These are phyloP conservation scores for Myrmophylax atrothorax DNA, from an alignment of 2,113 vertebrate species.

Conservation along the genomic window DNA sequence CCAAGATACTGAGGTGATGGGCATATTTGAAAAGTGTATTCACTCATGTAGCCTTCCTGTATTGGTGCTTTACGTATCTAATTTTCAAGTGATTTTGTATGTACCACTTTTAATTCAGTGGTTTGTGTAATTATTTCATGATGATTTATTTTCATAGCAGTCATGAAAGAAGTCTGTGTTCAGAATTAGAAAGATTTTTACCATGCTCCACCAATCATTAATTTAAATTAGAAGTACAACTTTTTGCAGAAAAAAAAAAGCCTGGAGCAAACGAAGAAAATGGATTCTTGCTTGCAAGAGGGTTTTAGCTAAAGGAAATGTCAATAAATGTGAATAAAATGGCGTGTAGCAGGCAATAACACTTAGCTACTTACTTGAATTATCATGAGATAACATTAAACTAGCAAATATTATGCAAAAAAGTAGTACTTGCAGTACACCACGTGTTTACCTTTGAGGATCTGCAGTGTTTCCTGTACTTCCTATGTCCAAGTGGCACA, in stretches of 20 bases:
- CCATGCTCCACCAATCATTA: not conserved
- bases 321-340: not conserved
- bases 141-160: not conserved
- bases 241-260: not conserved
- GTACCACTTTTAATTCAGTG: not conserved
- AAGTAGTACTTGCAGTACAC: not conserved
- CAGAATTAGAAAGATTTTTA: constrained; percentile 3
- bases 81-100: not conserved
- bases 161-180: not conserved
- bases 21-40: not conserved
- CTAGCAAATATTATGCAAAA: not conserved
- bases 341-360: not conserved
- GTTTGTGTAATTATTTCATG: not conserved
- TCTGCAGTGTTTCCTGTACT: constrained; percentile 14
- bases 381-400: not conserved
- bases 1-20: not conserved
- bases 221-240: not conserved
- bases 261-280: constrained; percentile 35
- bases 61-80: not conserved
- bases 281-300: not conserved
- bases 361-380: not conserved
- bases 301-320: not conserved
- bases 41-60: not conserved
- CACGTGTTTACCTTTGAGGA: constrained; percentile 10
- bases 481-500: not conserved